Percentiles rank a stretch among this genome's conserved stretches.
Conservation (phyloP, 2,113 vertebrate species). For the Strix uralensis region DNA sequence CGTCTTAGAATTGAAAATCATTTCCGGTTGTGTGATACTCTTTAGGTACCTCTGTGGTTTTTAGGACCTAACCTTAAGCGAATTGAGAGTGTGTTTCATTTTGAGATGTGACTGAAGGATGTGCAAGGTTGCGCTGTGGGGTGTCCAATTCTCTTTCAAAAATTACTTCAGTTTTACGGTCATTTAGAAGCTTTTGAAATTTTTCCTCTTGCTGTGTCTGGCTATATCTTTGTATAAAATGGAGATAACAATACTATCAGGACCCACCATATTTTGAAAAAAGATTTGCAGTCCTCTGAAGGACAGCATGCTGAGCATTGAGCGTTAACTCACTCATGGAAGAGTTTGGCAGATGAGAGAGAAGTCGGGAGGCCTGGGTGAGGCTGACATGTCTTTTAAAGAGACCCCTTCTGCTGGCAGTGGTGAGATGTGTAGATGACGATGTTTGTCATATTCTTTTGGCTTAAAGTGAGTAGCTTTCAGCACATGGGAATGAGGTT, state of each 20-base stretch:
- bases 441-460: background rate
- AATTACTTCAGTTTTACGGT: slow-evolving; percentile 14
- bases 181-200: background rate
- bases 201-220: background rate
- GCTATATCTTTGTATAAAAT: background rate
- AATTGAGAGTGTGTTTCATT: background rate
- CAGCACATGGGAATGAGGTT: background rate
- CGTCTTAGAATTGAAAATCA: background rate
- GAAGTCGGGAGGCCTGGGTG: background rate
- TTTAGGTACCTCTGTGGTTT: background rate
- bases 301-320: background rate
- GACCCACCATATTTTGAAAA: background rate
- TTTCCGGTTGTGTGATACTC: background rate
- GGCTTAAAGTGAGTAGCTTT: background rate
- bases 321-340: background rate
- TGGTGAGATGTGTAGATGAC: background rate
- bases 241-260: background rate
- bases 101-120: background rate
- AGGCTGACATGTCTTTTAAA: background rate
- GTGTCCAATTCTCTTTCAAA: background rate
- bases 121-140: background rate
- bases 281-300: background rate
- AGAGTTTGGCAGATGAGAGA: background rate
- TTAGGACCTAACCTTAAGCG: background rate
- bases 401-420: background rate